Conservation (phyloP, 2,797 vertebrate genomes). For the Hippopotamyrus pictus region DNA sequence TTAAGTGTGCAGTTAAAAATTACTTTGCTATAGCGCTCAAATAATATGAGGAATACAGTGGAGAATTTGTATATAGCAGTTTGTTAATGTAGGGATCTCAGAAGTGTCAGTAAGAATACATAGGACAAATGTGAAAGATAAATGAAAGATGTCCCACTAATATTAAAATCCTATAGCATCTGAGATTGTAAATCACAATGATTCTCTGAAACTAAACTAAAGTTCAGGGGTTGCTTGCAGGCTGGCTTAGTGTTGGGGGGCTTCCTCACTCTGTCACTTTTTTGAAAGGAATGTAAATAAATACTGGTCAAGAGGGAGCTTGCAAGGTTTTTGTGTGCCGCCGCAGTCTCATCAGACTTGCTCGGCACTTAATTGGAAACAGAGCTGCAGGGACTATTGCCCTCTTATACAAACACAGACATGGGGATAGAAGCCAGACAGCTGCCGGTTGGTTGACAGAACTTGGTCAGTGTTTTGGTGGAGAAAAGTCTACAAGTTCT, state of each 20-base stretch:
- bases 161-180: not conserved
- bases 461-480: not conserved
- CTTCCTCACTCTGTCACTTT: not conserved
- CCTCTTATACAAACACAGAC: not conserved
- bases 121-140: not conserved
- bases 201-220: not conserved
- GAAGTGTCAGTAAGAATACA: not conserved
- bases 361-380: not conserved
- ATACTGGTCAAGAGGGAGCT: not conserved
- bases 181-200: not conserved
- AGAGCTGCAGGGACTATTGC: not conserved
- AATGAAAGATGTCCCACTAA: not conserved
- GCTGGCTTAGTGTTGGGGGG: not conserved
- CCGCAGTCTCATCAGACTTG: not conserved
- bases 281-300: constrained; percentile 7
- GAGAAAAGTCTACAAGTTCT: not conserved
- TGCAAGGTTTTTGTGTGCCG: not conserved
- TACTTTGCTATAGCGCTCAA: not conserved
- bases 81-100: not conserved
- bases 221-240: not conserved
- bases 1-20: not conserved
- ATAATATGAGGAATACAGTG: not conserved
- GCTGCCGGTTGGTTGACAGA: not conserved
- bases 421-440: not conserved
- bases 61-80: not conserved